phyloP scores from a whole-genome alignment of 1,140 invertebrate species.

The Oryctes rhinoceros region DNA sequence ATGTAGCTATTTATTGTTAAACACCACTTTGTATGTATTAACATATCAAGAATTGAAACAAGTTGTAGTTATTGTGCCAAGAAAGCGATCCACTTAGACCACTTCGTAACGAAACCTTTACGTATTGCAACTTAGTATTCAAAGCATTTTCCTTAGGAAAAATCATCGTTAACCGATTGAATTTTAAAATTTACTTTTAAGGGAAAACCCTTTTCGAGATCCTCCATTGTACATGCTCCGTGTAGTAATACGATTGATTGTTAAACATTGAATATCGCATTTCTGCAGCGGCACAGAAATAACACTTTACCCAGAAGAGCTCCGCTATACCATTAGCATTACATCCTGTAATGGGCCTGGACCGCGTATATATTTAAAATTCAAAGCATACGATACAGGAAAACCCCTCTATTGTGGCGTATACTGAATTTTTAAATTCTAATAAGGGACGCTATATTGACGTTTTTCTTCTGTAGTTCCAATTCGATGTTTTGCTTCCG shows the following conservation, averaged over 20 bases:
- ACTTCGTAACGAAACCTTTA: too few relatives aligned
- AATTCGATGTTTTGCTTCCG: background rate
- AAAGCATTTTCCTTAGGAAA: too few relatives aligned
- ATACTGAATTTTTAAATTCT: conserved; percentile 16
- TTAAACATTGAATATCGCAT: conserved; percentile 15
- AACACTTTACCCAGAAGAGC: background rate
- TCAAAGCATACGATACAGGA: background rate
- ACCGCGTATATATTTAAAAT: background rate
- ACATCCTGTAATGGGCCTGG: conserved; percentile 1
- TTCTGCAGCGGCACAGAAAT: background rate
- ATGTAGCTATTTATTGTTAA: too few relatives aligned
- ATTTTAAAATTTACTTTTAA: background rate
- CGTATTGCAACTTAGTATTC: too few relatives aligned
- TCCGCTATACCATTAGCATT: conserved; percentile 4
- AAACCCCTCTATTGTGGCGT: conserved; percentile 6
- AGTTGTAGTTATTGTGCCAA: too few relatives aligned
- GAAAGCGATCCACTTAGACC: background rate
- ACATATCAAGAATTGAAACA: too few relatives aligned
- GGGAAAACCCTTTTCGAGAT: background rate
- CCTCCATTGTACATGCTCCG: background rate
- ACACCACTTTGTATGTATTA: too few relatives aligned
- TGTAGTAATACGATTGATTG: background rate
- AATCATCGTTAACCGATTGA: background rate
- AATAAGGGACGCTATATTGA: background rate
- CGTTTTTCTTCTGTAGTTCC: background rate